Evolutionary conservation across 2,113 vertebrate species (phyloP).

Genomic region (Callorhinus ursinus): DNA sequence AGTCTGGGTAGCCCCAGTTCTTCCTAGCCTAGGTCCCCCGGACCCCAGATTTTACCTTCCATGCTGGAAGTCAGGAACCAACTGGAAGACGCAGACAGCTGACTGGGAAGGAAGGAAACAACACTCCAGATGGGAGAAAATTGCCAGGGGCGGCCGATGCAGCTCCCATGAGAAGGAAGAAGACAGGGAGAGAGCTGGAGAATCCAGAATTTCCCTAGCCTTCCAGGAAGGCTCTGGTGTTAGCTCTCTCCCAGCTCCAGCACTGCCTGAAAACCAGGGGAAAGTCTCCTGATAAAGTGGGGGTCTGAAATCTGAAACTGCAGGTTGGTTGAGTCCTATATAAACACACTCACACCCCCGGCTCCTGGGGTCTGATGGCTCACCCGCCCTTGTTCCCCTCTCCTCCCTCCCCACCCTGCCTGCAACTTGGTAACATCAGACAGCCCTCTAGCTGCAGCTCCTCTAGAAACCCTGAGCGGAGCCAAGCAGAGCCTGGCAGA

Average conservation of each 20-base stretch:
- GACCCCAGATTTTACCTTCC: slow-evolving; percentile 79
- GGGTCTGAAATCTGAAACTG: slow-evolving; percentile 84
- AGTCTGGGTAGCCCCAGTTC: not conserved
- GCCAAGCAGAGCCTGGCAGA: not conserved
- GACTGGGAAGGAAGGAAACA: not conserved
- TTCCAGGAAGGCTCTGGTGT: not conserved
- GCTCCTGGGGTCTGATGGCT: slow-evolving; percentile 60
- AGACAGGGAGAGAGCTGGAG: not conserved
- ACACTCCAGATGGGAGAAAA: not conserved
- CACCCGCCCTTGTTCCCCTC: slow-evolving; percentile 57
- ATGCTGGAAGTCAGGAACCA: not conserved
- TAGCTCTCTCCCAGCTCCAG: slow-evolving; percentile 34
- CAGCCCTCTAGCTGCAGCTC: slow-evolving; percentile 57
- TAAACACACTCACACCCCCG: slow-evolving; percentile 76
- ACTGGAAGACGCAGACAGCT: not conserved
- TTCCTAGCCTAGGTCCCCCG: not conserved
- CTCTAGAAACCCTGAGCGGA: not conserved
- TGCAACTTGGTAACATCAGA: slow-evolving; percentile 68
- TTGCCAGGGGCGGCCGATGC: not conserved
- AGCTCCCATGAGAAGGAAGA: not conserved
- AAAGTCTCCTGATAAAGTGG: slow-evolving; percentile 62
- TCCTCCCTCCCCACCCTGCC: slow-evolving; percentile 32
- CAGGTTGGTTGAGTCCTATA: slow-evolving; percentile 80
- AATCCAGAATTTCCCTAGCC: slow-evolving; percentile 13
- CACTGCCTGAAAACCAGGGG: slow-evolving; percentile 53